Conservation (phyloP, 2,113 vertebrate species). For the Nestor notabilis region DNA sequence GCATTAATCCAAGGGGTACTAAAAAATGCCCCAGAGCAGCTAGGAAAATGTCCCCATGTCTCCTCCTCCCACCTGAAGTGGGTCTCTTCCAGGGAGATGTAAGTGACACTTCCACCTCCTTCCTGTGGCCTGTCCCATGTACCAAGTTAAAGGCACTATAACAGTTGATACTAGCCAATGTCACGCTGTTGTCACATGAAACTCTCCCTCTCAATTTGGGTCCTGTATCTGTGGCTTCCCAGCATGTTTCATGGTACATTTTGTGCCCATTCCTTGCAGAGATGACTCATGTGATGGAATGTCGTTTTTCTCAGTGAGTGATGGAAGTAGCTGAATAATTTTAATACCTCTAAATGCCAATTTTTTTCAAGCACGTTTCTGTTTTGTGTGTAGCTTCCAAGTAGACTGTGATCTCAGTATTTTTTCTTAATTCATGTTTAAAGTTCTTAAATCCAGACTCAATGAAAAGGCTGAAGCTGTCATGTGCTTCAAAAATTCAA, state of each 20-base stretch:
- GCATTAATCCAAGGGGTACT: neutral
- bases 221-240: neutral
- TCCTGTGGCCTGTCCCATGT: accelerated
- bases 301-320: constrained; percentile 33
- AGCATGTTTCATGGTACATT: neutral
- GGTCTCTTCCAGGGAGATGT: neutral
- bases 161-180: accelerated
- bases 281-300: constrained; percentile 44
- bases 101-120: neutral
- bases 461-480: neutral
- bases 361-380: constrained; percentile 20
- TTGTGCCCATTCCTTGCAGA: neutral
- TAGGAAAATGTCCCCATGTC: neutral
- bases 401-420: neutral
- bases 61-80: neutral
- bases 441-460: neutral
- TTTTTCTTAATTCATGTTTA: neutral
- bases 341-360: constrained; percentile 19
- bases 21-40: neutral
- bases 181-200: neutral
- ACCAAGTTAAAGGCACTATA: neutral
- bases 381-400: constrained; percentile 10
- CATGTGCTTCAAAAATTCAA: neutral
- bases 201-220: neutral
- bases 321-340: constrained; percentile 46